Evolutionary conservation across 2,888 invertebrate genomes (phyloP).

Genomic region (Sesia bembeciformis): DNA sequence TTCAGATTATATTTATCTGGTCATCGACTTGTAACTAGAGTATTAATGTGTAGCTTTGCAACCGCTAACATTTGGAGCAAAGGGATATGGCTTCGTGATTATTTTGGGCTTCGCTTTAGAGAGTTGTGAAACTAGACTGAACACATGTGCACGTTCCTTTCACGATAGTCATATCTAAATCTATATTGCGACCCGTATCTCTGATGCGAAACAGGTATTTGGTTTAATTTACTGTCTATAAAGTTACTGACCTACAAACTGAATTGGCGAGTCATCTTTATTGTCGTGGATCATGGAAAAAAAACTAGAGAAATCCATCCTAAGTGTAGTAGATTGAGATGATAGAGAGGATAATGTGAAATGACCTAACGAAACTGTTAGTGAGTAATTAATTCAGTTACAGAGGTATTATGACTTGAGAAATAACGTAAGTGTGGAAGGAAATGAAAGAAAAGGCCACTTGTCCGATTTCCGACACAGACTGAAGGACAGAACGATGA

Average conservation of each 20-base stretch:
- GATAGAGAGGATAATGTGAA: too few relatives aligned
- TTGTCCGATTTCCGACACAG: not conserved
- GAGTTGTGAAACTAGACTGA: slow-evolving; percentile 30
- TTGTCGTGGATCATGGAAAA: too few relatives aligned
- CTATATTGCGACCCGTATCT: slow-evolving; percentile 21
- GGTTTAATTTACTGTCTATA: slow-evolving; percentile 9
- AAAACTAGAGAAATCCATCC: too few relatives aligned
- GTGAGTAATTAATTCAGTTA: too few relatives aligned
- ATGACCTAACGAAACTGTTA: too few relatives aligned
- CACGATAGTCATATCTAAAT: slow-evolving; percentile 9
- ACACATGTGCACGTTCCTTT: slow-evolving; percentile 7
- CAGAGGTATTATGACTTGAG: too few relatives aligned
- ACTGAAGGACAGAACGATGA: too few relatives aligned
- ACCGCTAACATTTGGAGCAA: slow-evolving; percentile 5
- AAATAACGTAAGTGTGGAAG: too few relatives aligned
- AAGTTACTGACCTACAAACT: too few relatives aligned
- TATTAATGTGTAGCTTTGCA: slow-evolving; percentile 8
- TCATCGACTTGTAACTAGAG: slow-evolving; percentile 17
- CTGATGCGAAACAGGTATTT: slow-evolving; percentile 16
- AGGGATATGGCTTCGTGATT: slow-evolving; percentile 11
- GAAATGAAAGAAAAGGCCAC: not conserved
- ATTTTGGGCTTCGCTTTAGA: slow-evolving; percentile 28
- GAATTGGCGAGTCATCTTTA: too few relatives aligned
- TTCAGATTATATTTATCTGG: too few relatives aligned
- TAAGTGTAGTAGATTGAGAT: too few relatives aligned